Evolutionary conservation across 2,888 invertebrate species (phyloP).

Genomic region (Tinea trinotella): DNA sequence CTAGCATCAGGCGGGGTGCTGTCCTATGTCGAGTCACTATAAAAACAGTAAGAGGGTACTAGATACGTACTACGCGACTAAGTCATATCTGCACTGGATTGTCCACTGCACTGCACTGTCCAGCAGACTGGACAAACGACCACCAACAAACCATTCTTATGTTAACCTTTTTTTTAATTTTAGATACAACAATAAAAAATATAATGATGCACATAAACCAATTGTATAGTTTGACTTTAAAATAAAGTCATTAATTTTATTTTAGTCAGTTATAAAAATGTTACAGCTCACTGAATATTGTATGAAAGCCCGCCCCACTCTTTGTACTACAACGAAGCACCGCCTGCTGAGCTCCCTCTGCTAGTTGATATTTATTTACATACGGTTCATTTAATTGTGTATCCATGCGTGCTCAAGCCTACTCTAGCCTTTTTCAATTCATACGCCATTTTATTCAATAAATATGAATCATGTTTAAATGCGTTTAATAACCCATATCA

Average conservation of each 20-base stretch:
- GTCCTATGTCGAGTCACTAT: no score
- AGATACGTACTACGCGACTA: no score
- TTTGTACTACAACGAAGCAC: slow-evolving; percentile 19
- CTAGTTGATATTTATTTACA: slow-evolving; percentile 70
- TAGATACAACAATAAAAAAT: no score
- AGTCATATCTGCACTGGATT: no score
- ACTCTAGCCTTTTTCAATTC: slow-evolving; percentile 34
- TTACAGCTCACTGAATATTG: slow-evolving; percentile 2
- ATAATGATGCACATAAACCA: no score
- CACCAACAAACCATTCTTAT: no score
- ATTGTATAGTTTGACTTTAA: no score
- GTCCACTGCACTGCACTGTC: no score
- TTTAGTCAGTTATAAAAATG: neutral
- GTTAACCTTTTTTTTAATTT: no score
- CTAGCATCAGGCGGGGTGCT: no score
- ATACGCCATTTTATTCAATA: slow-evolving; percentile 17
- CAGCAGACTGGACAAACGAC: no score
- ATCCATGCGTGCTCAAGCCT: slow-evolving; percentile 39
- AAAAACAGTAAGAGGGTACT: no score
- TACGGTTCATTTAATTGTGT: slow-evolving; percentile 66
- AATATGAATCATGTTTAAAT: slow-evolving; percentile 2
- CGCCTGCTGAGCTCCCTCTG: slow-evolving; percentile 55
- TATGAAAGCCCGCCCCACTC: slow-evolving; percentile 1
- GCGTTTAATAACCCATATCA: neutral
- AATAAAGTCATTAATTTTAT: neutral